Evolutionary conservation across 2,888 invertebrate species (phyloP).

Genomic region (Spilosoma lubricipeda): DNA sequence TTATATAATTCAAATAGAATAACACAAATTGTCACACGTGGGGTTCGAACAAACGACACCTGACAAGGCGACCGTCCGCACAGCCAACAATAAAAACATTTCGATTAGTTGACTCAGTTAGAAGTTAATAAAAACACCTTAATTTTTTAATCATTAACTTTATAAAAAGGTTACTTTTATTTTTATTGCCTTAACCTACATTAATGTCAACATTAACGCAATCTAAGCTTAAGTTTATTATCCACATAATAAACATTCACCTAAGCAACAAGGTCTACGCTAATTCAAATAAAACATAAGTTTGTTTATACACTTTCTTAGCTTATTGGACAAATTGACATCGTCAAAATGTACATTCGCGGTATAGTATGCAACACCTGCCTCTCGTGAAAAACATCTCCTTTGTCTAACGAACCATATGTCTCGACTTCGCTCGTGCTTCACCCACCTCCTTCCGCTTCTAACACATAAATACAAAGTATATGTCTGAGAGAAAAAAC

Average conservation of each 20-base stretch:
- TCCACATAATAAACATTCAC: conserved; percentile 6
- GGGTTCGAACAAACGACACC: background rate
- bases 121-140: background rate
- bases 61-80: background rate
- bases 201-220: conserved; percentile 5
- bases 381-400: conserved; percentile 61
- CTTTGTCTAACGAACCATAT: conserved; percentile 79
- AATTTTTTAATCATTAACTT: background rate
- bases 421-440: conserved; percentile 72
- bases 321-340: conserved; percentile 32
- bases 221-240: background rate
- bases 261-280: background rate
- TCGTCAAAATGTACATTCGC: conserved; percentile 36
- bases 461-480: conserved; percentile 69
- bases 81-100: background rate
- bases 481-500: conserved; percentile 60
- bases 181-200: conserved; percentile 3
- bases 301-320: conserved; percentile 19
- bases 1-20: background rate
- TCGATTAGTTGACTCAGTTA: background rate
- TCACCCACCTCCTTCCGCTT: conserved; percentile 59
- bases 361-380: conserved; percentile 62
- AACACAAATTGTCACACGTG: background rate
- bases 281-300: background rate
- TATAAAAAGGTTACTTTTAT: conserved; percentile 1